These are phyloP conservation scores for Chionoecetes opilio DNA, from an alignment of 1,140 invertebrate genomes.

Conservation along the genomic window DNA sequence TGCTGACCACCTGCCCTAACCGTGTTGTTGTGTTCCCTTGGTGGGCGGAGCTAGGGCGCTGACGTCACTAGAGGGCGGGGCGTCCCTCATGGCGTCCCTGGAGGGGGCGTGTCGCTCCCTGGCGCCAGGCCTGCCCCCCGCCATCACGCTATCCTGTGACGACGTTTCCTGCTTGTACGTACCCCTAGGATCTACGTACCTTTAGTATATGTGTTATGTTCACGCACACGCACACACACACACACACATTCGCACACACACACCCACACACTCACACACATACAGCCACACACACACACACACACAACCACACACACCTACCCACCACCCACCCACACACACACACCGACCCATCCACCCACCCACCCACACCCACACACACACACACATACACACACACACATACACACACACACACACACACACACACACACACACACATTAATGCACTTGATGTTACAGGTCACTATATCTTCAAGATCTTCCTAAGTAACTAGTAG, in stretches of 20 bases:
- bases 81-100: conserved; percentile 72
- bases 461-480: background rate
- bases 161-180: conserved; percentile 78
- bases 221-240: background rate
- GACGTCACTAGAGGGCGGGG: conserved; percentile 74
- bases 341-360: no score
- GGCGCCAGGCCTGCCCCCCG: conserved; percentile 70
- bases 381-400: no score
- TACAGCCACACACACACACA: background rate
- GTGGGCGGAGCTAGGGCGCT: conserved; percentile 68
- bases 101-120: conserved; percentile 71
- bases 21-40: conserved; percentile 45
- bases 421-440: background rate
- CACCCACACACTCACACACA: background rate
- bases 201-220: conserved; percentile 7
- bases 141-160: conserved; percentile 78
- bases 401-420: conserved; percentile 27
- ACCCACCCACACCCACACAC: no score
- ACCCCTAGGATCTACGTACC: background rate
- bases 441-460: background rate
- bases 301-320: background rate
- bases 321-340: background rate
- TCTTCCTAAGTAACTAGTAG: background rate
- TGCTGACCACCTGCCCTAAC: conserved; percentile 33
- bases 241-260: background rate